Base-by-base conservation (phyloP, 37 sponge, comb jelly and placozoan species). In the Aplysina aerophoba region DNA sequence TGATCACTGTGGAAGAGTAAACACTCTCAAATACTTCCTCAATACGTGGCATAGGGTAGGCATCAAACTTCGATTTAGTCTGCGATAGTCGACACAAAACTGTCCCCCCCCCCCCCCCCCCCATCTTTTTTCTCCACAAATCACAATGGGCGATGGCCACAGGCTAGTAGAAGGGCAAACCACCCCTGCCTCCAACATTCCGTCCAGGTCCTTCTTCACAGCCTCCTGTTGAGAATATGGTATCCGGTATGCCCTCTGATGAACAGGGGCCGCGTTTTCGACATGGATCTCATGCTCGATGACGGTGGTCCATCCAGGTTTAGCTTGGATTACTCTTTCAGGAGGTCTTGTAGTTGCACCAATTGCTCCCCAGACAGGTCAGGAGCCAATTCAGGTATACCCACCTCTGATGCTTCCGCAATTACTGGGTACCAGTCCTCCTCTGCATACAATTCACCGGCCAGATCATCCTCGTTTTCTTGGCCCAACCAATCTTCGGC, bases 41-140 rank as follows among this genome's bases (percentile, higher is more conserved):
- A 24, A 73, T 73, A 24, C 57, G 34, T 62, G 85, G 85, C 15
- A 85, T 78, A 11, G 85, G 85, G 30, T 75, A 85, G 19, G 27
- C 58, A 37, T 85, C 65, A 33, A 34, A 35, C 78, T 80, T 11
- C 25, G 79, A 38, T 74, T 85, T 25, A 85, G 24, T 40, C 22
- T 39, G 14, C 78, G 57, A 56, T 85, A 85, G 15, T 85, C 85
- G 4, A 85, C 78, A 81, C 74, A 74, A 83, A 62, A 66, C 5
- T 36, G 37, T 22, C 16, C 38, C 11, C 67, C 19, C 20, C 68
- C 83, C 83, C 3, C 0, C 39, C 22, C 0, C 6, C 35, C 0
- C 83, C 68, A n/a, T 83, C 68, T 24, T 65, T 65, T 65, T 83
- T 83, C 15, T 31, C 30, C 15, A 83, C 83, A 13, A 79, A 83